Evolutionary conservation across 2,888 invertebrate genomes (phyloP).

Genomic region (Napeogenes sylphis): DNA sequence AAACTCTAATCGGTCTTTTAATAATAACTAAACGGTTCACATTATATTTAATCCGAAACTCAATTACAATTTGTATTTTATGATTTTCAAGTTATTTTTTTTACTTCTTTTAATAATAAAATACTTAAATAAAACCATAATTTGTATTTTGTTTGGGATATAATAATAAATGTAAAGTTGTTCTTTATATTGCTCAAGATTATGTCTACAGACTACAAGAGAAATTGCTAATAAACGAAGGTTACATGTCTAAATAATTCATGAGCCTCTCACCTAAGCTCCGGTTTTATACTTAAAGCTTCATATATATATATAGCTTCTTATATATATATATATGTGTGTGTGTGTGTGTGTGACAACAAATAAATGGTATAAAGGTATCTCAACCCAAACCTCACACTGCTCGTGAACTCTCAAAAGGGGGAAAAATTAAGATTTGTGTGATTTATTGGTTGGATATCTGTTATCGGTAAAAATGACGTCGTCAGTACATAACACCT

Average conservation of each 20-base stretch:
- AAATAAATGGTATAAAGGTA: conserved; percentile 55
- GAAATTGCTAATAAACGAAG: conserved; percentile 48
- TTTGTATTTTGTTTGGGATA: no score
- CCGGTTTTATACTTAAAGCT: conserved; percentile 9
- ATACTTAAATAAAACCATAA: no score
- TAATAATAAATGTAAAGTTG: no score
- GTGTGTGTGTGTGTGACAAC: conserved; percentile 39
- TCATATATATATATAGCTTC: no score
- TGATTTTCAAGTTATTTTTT: no score
- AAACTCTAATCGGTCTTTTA: no score
- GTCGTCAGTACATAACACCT: conserved; percentile 8
- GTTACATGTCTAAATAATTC: conserved; percentile 63
- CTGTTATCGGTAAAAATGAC: conserved; percentile 25
- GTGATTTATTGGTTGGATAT: conserved; percentile 38
- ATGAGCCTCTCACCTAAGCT: conserved; percentile 61
- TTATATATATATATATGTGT: not conserved
- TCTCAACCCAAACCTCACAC: conserved; percentile 23
- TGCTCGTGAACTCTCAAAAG: conserved; percentile 55
- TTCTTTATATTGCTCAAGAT: conserved; percentile 25
- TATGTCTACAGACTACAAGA: conserved; percentile 37
- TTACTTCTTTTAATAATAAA: no score
- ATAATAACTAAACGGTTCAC: no score
- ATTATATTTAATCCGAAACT: no score
- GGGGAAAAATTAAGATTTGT: conserved; percentile 52
- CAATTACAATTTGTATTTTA: no score